Conservation (phyloP, 1,140 invertebrate species). For the Gryllus bimaculatus region DNA sequence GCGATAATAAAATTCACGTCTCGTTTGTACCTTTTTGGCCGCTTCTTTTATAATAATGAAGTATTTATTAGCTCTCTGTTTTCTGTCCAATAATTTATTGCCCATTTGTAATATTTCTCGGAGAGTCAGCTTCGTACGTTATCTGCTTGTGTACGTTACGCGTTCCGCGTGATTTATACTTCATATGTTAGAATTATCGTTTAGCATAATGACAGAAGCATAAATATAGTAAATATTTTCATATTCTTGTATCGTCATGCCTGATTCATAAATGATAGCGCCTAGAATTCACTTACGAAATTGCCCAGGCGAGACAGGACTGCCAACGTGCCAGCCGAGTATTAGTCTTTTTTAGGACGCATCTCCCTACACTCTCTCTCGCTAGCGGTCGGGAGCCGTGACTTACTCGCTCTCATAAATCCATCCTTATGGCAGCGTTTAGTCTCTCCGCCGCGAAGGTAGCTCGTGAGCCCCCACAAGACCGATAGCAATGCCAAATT, state of each 20-base stretch:
- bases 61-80: constrained; percentile 5
- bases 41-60: neutral
- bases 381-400: too few relatives aligned
- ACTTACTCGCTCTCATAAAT: too few relatives aligned
- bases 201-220: neutral
- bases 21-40: neutral
- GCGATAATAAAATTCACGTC: neutral
- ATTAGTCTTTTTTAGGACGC: neutral
- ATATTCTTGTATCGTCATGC: neutral
- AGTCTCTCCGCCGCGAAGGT: too few relatives aligned
- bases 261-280: neutral
- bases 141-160: neutral
- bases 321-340: neutral
- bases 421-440: too few relatives aligned
- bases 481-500: too few relatives aligned
- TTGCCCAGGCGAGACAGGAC: neutral
- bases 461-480: too few relatives aligned
- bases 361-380: too few relatives aligned
- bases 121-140: neutral
- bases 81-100: neutral
- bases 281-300: neutral
- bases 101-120: neutral
- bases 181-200: constrained; percentile 5
- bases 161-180: neutral
- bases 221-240: neutral